phyloP scores from a whole-genome alignment of 2,797 vertebrate species.

The Phataginus tricuspis region DNA sequence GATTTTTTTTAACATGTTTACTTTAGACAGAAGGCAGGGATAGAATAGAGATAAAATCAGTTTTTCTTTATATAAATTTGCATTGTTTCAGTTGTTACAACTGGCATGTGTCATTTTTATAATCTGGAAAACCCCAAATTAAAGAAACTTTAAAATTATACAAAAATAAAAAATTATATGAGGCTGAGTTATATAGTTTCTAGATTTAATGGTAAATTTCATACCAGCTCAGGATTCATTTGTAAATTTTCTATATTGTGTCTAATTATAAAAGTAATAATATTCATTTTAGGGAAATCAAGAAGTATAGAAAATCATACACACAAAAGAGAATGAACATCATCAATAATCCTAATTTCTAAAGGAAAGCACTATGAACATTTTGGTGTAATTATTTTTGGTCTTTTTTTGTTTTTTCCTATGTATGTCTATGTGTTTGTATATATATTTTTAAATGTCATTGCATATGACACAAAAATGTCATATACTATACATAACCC shows the following conservation, averaged over 20 bases:
- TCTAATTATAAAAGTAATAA: neutral
- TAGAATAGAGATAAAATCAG: neutral
- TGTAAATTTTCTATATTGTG: conserved; percentile 38
- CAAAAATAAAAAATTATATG: neutral
- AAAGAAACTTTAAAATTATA: neutral
- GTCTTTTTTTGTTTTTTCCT: neutral
- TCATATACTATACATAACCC: neutral
- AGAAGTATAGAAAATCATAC: neutral
- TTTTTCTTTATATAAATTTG: neutral
- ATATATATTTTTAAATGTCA: neutral
- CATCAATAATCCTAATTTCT: neutral
- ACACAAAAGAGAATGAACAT: neutral
- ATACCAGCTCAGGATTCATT: neutral
- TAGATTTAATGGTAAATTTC: conserved; percentile 1
- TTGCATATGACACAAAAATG: neutral
- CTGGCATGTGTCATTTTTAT: neutral
- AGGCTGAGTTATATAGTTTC: neutral
- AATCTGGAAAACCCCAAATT: neutral
- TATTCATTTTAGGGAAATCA: neutral
- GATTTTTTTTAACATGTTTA: neutral
- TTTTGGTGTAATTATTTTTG: neutral
- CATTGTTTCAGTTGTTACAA: neutral
- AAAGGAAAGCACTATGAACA: neutral
- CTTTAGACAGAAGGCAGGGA: neutral
- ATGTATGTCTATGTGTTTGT: neutral